Conservation (phyloP, 2,888 invertebrate species). For the Luperina testacea region DNA sequence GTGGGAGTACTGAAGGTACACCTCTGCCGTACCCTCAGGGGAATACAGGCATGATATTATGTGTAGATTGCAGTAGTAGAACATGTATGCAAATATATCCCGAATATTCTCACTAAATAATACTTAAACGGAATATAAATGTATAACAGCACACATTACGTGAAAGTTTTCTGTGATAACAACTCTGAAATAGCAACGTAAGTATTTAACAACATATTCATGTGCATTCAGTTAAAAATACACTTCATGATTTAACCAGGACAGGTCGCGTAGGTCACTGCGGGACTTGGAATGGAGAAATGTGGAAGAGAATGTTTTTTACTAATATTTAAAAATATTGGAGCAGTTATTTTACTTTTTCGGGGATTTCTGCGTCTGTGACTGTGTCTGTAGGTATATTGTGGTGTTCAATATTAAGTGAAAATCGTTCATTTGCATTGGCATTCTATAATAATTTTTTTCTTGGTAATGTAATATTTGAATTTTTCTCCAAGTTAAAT, state of each 20-base stretch:
- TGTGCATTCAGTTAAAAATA: slow-evolving; percentile 61
- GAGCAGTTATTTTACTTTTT: neutral
- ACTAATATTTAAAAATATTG: neutral
- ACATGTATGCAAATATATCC: neutral
- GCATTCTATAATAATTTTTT: neutral
- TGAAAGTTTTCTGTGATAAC: slow-evolving; percentile 1
- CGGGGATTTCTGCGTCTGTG: neutral
- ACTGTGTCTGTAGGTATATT: neutral
- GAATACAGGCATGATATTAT: too few relatives aligned
- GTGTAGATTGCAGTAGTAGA: neutral
- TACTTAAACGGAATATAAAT: neutral
- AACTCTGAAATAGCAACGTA: slow-evolving; percentile 16
- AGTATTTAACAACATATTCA: slow-evolving; percentile 49
- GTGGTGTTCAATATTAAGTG: neutral
- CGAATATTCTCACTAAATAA: neutral
- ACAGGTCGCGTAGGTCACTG: slow-evolving; percentile 65
- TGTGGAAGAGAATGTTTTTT: slow-evolving; percentile 39
- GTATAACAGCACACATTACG: neutral
- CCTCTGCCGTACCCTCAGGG: too few relatives aligned
- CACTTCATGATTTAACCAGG: slow-evolving; percentile 64
- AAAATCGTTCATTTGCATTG: neutral
- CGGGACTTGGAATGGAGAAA: slow-evolving; percentile 25
- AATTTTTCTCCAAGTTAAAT: neutral
- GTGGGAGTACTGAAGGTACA: too few relatives aligned
- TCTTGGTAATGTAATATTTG: neutral